Percentiles rank a stretch among this genome's conserved stretches.
phyloP scores from a whole-genome alignment of 1,140 invertebrate genomes.

The Magallana ariakensis region DNA sequence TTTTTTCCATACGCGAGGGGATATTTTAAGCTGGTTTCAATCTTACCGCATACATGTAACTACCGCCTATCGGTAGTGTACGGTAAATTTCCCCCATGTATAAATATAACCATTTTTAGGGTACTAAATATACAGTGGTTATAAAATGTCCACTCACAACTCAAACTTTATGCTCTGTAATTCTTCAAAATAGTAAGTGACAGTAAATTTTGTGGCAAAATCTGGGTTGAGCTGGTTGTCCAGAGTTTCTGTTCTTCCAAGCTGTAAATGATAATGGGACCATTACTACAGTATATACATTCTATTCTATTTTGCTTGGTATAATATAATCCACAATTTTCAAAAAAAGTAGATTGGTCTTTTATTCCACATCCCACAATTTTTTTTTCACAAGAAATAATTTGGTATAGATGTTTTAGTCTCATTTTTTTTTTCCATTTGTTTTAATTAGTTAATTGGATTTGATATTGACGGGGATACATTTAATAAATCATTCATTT shows the following conservation, averaged over 20 bases:
- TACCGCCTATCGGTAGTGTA: too few species aligned
- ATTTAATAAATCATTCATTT: too few species aligned
- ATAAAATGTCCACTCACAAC: slow-evolving; percentile 73
- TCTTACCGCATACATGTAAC: too few species aligned
- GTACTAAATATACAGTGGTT: not conserved
- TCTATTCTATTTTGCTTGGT: slow-evolving; percentile 1
- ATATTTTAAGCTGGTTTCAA: too few species aligned
- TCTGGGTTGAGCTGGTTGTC: slow-evolving; percentile 82
- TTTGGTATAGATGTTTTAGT: not conserved
- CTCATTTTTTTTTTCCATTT: not conserved
- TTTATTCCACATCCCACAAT: too few species aligned
- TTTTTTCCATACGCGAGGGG: too few species aligned
- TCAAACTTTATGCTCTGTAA: slow-evolving; percentile 80
- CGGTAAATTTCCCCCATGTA: too few species aligned
- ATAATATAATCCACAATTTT: not conserved
- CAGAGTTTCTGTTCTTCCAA: slow-evolving; percentile 82
- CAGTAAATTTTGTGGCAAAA: slow-evolving; percentile 81
- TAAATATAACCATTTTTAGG: too few species aligned
- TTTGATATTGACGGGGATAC: too few species aligned
- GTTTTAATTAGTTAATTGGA: not conserved
- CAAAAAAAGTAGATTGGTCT: not conserved
- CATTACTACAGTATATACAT: too few species aligned
- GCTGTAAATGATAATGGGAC: slow-evolving; percentile 59
- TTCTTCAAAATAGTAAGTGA: slow-evolving; percentile 83
- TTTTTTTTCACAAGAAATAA: not conserved